Evolutionary conservation across 2,797 vertebrate species (phyloP).

Genomic region (Melanotaenia nigrans): DNA sequence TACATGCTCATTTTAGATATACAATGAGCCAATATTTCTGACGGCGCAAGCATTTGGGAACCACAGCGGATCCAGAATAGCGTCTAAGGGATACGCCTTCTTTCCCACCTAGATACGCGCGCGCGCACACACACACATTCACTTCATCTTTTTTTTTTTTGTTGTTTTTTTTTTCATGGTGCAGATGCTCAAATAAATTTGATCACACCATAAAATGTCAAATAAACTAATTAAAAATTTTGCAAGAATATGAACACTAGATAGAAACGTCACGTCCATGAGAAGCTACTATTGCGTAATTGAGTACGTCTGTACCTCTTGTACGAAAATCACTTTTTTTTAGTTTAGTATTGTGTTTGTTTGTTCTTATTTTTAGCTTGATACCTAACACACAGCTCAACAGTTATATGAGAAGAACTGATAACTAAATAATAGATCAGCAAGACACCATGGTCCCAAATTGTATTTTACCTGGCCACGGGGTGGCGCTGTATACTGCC

Average conservation of each 20-base stretch:
- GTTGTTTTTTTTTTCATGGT: neutral
- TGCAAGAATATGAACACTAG: neutral
- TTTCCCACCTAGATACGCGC: neutral
- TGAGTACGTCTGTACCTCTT: neutral
- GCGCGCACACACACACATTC: neutral
- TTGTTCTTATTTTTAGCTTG: conserved; percentile 1
- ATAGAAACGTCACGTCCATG: no score
- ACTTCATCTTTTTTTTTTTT: neutral
- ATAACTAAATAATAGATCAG: conserved; percentile 48
- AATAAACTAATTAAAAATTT: neutral
- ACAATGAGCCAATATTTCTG: conserved; percentile 2
- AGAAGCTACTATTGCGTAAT: neutral
- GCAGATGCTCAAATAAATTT: neutral
- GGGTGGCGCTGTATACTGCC: conserved; percentile 56
- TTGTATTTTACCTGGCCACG: conserved; percentile 23
- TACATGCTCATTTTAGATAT: neutral
- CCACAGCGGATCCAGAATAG: conserved; percentile 18
- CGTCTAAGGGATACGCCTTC: conserved; percentile 53
- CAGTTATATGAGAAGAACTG: conserved; percentile 29
- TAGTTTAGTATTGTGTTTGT: neutral
- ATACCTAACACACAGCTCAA: conserved; percentile 3
- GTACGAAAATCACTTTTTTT: neutral
- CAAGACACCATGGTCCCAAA: neutral
- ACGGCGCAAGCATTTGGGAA: conserved; percentile 1
- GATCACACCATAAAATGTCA: neutral